Conservation (phyloP, 2,797 vertebrate species). For the Aeoliscus strigatus region DNA sequence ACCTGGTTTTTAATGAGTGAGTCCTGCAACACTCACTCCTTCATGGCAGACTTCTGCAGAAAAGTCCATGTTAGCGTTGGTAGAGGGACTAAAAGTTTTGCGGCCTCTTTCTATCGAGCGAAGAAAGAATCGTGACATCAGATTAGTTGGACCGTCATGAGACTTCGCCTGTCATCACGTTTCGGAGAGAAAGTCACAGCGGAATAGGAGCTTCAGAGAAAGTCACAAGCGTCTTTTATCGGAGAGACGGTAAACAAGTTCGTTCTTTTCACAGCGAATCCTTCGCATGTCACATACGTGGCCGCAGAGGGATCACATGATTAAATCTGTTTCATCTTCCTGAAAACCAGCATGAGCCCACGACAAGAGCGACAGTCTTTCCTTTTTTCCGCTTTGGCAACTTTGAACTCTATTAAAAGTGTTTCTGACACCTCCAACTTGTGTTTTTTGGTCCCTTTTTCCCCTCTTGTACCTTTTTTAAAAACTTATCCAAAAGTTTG, state of each 20-base stretch:
- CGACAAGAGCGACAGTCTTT: neutral
- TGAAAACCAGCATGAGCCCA: slow-evolving; percentile 1
- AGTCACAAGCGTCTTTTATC: slow-evolving; percentile 12
- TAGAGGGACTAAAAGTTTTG: too few species aligned
- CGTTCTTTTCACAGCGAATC: slow-evolving; percentile 21
- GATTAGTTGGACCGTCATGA: too few species aligned
- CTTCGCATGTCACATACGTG: slow-evolving; percentile 22
- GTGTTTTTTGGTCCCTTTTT: slow-evolving; percentile 8
- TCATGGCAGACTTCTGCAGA: too few species aligned
- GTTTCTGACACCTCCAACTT: slow-evolving; percentile 17
- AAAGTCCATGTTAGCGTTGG: too few species aligned
- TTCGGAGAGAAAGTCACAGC: slow-evolving; percentile 10
- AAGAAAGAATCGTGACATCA: too few species aligned
- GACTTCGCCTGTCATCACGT: neutral
- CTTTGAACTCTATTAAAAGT: slow-evolving; percentile 7
- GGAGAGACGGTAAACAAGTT: slow-evolving; percentile 33
- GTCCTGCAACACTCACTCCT: too few species aligned
- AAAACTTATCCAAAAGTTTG: too few species aligned
- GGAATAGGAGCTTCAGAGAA: slow-evolving; percentile 34
- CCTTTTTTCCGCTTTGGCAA: slow-evolving; percentile 12
- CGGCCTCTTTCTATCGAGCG: too few species aligned
- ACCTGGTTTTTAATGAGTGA: slow-evolving; percentile 97
- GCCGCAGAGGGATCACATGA: slow-evolving; percentile 45
- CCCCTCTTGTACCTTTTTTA: too few species aligned
- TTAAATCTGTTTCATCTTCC: slow-evolving; percentile 52